A percentile compares a stretch with the other conserved stretches of the same genome.
phyloP scores from a whole-genome alignment of 2,797 vertebrate genomes.

The Semotilus atromaculatus region DNA sequence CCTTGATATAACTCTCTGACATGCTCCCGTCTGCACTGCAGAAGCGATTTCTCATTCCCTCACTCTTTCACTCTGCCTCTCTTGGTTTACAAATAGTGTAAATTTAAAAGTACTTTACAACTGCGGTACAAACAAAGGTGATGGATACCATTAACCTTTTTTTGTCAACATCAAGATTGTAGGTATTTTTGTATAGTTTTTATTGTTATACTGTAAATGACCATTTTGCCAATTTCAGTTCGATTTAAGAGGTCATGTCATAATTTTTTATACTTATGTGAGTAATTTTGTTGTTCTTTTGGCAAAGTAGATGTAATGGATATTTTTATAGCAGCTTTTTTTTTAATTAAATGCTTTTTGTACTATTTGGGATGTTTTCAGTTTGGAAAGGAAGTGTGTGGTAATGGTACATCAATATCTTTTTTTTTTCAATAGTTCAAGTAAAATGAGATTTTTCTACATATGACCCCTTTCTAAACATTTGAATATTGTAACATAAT shows the following conservation, averaged over 20 bases:
- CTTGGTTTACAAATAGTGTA: slow-evolving; percentile 6
- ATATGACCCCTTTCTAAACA: no score
- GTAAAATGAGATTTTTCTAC: neutral
- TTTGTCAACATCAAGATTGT: neutral
- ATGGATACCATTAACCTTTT: neutral
- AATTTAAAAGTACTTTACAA: neutral
- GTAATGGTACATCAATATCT: neutral
- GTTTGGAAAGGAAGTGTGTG: neutral
- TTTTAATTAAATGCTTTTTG: neutral
- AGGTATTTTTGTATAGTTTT: neutral
- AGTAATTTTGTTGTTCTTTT: neutral
- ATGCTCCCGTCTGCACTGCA: slow-evolving; percentile 19
- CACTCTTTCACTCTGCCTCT: neutral
- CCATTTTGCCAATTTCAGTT: neutral
- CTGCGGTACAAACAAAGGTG: neutral
- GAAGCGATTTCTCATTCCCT: slow-evolving; percentile 33
- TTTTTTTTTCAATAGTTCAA: neutral
- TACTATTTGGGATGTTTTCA: neutral
- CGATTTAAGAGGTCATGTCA: neutral
- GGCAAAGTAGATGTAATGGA: neutral
- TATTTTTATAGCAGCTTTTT: neutral
- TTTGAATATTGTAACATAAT: neutral
- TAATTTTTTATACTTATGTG: neutral
- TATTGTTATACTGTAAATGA: neutral
- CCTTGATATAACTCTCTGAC: slow-evolving; percentile 65